Conservation (phyloP, 2,797 vertebrate genomes). For the Sylvia borin region DNA sequence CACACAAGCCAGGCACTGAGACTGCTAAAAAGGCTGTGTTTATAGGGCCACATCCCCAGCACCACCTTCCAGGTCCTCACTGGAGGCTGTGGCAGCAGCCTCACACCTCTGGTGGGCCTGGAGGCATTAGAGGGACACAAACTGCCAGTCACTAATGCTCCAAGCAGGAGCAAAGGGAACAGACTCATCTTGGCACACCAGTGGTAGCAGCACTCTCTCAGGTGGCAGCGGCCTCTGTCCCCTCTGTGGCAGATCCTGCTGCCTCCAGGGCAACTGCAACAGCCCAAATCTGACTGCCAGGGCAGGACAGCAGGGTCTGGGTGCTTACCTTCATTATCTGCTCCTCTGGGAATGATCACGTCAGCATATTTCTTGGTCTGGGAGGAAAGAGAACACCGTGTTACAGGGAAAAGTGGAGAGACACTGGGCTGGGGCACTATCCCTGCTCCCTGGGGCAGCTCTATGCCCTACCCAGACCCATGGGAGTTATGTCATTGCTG, state of each 20-base stretch:
- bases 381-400: neutral
- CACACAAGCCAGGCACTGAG: neutral
- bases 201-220: neutral
- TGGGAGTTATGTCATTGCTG: neutral
- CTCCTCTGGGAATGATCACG: conserved; percentile 94
- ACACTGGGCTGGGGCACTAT: neutral
- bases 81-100: neutral
- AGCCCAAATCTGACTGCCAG: neutral
- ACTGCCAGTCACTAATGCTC: neutral
- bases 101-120: neutral
- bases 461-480: neutral
- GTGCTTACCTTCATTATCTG: conserved; percentile 89
- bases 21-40: neutral
- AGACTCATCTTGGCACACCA: neutral
- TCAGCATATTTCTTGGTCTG: conserved; percentile 97
- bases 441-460: neutral
- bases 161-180: neutral
- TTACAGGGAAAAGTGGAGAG: neutral
- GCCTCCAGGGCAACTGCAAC: neutral
- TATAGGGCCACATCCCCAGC: neutral
- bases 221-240: neutral
- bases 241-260: neutral
- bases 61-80: neutral
- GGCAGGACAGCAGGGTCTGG: neutral
- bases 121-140: neutral